Evolutionary conservation across 2,888 invertebrate genomes (phyloP), one percentile per base, ranked within the genome.

Genomic region (Paralinhomoeus sp.): DNA sequence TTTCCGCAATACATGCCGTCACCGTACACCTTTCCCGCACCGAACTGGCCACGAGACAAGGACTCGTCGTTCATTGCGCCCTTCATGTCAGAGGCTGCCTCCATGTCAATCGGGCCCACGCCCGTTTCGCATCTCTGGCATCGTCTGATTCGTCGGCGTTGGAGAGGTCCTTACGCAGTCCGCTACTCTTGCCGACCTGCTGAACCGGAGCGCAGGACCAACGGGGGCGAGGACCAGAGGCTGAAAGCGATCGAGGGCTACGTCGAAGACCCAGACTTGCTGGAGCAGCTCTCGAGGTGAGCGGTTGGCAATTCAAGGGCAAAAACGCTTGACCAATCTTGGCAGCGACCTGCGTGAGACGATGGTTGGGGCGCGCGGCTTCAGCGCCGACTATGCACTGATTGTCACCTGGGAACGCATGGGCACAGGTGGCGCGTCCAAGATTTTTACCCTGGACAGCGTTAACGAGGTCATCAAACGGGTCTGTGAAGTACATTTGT

Each of bases 331-430:
- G 12, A 9, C 12, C 7, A 5, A 27, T 9, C 5, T 9, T 12
- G 5, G 5, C 27, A 27, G 27, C 27, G 12, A 5, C 7, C 27
- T 85, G 44, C 73, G 82, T 23, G 73, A 79, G 52, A 83, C 83
- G 2, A 81, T 87, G 24, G 78, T 58, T 17, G 87, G 89, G 0
- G 76, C 85, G 0, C 79, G 80, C 37, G 76, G 77, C 1, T 91
- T 89, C 65, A 72, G 75, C 51, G 85, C 89, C 0, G 83, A 84
- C 60, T 84, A 85, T 61, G 80, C 76, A 2, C 69, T 81, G 45
- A 78, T 84, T 47, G 73, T 80, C 43, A 89, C 89, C 0, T 91
- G 89, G 91, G 83, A 83, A 35, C 87, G 89, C 64, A 77, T 89
- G 67, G 79, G 82, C 0, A 85, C 85, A 62, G 55, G 53, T 13